Evolutionary conservation across 2,797 vertebrate species (phyloP).

Genomic region (Artibeus jamaicensis): DNA sequence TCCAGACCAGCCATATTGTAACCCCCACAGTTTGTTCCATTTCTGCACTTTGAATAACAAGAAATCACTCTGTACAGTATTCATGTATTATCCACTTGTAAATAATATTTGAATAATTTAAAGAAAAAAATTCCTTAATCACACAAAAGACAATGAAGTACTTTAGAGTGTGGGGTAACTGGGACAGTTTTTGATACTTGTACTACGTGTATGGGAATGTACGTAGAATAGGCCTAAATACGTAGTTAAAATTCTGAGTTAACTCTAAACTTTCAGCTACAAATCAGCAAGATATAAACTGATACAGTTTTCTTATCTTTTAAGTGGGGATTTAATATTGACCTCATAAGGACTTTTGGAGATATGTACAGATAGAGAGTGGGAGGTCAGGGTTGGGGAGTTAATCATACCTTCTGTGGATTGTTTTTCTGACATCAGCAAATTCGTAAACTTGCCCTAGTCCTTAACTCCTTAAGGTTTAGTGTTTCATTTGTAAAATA

Average conservation of each 20-base stretch:
- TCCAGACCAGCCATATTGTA: not conserved
- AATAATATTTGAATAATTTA: not conserved
- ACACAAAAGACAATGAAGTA: not conserved
- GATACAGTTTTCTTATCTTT: not conserved
- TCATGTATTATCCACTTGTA: not conserved
- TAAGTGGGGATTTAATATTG: not conserved
- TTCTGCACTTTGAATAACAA: not conserved
- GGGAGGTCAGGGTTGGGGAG: fast-evolving
- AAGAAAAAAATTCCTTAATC: not conserved
- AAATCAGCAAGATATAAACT: not conserved
- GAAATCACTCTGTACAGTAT: not conserved
- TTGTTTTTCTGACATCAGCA: not conserved
- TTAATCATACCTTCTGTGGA: not conserved
- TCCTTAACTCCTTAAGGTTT: not conserved
- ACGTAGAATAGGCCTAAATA: not conserved
- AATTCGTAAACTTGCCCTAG: not conserved
- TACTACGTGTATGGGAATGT: too few relatives aligned
- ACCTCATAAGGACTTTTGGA: not conserved
- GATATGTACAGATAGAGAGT: not conserved
- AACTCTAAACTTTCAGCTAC: not conserved
- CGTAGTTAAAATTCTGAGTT: not conserved
- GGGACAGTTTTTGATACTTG: not conserved
- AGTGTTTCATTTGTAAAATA: not conserved
- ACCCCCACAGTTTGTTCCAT: not conserved
- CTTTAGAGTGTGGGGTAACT: not conserved